Evolutionary conservation across 2,888 invertebrate genomes (phyloP), one percentile per base, ranked within the genome.

Genomic region (Diabrotica balteata): DNA sequence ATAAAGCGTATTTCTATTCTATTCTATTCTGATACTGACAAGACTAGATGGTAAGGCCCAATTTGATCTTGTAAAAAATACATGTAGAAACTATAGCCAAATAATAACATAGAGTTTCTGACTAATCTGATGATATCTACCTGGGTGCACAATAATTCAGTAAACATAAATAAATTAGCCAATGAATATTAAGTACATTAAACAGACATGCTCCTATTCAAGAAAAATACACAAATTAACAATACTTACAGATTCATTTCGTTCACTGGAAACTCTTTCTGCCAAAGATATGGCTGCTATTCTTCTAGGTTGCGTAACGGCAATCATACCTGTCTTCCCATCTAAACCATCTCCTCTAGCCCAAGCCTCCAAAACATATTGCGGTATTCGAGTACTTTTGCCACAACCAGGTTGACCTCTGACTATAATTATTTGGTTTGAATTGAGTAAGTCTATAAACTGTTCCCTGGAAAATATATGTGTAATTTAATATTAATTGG

Each of bases 341-440:
- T 79, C 78, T 0, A 80, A 80, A 32, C 60, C 66, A 11, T 66
- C 68, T 52, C 77, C 75, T 62, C 73, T 73, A 4, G 84, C 82
- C 82, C 80, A 90, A 75, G 75, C 82, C 83, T 89, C 88, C 63
- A 89, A 75, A 52, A 89, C 85, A 74, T 86, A 88, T 52, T 90
- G 89, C 0, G 92, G 92, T 7, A 89, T 88, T 61, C 91, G 87
- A 0, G 91, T 91, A 42, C 91, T 91, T 79, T 92, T 92, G 0
- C 92, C 92, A 79, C 91, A 92, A 0, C 92, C 92, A 0, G 92
- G 90, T 67, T 90, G 90, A 0, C 92, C 92, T 67, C 89, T 89
- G 54, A 92, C 84, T 3, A 92, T 85, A 0, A 88, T 70, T 0
- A 90, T 87, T 45, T 86, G 86, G 70, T 87, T 86, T 0, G 84